Conservation (phyloP, 2,888 invertebrate genomes). For the Ypsolopha scabrella region DNA sequence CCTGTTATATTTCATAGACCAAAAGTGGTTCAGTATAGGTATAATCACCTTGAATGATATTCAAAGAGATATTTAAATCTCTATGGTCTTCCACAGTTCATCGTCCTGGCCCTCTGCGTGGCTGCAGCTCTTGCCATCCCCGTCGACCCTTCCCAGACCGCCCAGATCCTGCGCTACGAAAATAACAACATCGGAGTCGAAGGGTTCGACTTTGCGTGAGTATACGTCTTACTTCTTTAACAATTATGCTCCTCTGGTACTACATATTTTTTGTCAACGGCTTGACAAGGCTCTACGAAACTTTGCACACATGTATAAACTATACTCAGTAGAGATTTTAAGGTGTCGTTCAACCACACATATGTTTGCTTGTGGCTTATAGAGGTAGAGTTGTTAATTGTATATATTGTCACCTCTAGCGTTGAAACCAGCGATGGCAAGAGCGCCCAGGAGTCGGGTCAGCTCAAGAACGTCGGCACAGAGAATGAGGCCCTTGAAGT, state of each 20-base stretch:
- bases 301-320: too few species aligned
- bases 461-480: slow-evolving; percentile 47
- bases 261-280: too few species aligned
- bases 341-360: too few species aligned
- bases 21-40: too few species aligned
- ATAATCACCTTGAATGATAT: too few species aligned
- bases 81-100: slow-evolving; percentile 23
- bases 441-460: slow-evolving; percentile 27
- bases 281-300: too few species aligned
- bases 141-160: slow-evolving; percentile 18
- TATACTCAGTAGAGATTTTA: too few species aligned
- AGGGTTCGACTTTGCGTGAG: slow-evolving; percentile 30
- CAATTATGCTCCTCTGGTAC: too few species aligned
- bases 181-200: slow-evolving; percentile 45
- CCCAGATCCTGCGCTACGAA: slow-evolving; percentile 15
- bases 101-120: slow-evolving; percentile 37
- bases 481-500: slow-evolving; percentile 55
- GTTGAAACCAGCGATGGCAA: slow-evolving; percentile 48
- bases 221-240: slow-evolving; percentile 4
- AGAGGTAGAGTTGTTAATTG: too few species aligned
- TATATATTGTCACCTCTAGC: slow-evolving; percentile 16
- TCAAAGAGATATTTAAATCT: neutral
- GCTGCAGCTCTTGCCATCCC: slow-evolving; percentile 35
- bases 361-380: too few species aligned
- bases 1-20: too few species aligned